Base-by-base conservation (phyloP, 2,888 invertebrate genomes). In the Linyphia triangularis region DNA sequence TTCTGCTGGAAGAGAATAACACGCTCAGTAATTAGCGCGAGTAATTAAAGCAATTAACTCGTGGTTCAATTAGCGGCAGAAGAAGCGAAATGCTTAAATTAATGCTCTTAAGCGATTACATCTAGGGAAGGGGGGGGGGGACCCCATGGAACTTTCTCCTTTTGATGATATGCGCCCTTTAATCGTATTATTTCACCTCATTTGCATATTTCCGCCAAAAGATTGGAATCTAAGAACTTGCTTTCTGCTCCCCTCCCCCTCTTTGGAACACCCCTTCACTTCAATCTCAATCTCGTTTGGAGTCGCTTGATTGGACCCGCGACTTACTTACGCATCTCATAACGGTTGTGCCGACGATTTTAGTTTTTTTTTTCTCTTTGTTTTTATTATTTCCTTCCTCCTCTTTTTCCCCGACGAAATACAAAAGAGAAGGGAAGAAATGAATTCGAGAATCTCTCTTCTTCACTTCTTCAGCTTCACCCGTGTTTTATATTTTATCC, bases 11-110 rank as follows among this genome's bases (percentile, higher is more conserved):
- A 26, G 72, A 75, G 33, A 67, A 67, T 78, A 40, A 79, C 78
- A 72, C 79, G 69, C 26, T 24, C 30, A 85, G 59, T 86, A 86
- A 86, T 86, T 86, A 86, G 86, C 75, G 86, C 86, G 57, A 81
- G 86, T 86, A 81, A 86, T 86, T 86, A 86, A 86, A 86, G 86
- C 86, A 86, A 86, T 86, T 86, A 81, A 86, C 86, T 86, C 73
- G 81, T 57, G 72, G 86, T 79, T 84, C 86, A 86, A 86, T 86
- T 86, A 86, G 86, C 73, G 86, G 86, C 51, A 57, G 63, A 86
- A 86, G 86, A 81, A 86, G 86, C 59, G 77, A 81, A 85, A 85
- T 70, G 78, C 86, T 86, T 65, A 81, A 86, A 85, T 85, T 85
- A 85, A 85, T 85, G 85, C 85, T 70, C 85, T 85, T 78, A 78